phyloP scores from a whole-genome alignment of 2,113 vertebrate species.

The Amblyopsis rosae region DNA sequence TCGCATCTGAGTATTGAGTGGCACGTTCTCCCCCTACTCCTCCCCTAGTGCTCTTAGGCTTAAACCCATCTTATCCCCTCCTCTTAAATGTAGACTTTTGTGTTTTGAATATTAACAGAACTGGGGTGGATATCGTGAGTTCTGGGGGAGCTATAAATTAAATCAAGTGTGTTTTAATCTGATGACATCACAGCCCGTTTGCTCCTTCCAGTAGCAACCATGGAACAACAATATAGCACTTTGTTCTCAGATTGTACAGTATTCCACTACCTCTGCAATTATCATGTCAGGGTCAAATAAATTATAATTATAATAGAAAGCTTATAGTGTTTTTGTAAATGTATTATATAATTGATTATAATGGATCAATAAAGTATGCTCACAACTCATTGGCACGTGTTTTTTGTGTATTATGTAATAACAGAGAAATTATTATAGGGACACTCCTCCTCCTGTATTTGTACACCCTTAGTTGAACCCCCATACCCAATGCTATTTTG shows the following conservation, averaged over 20 bases:
- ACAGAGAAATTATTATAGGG: background rate
- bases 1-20: no score
- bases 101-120: no score
- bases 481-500: no score
- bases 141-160: no score
- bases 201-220: conserved; percentile 39
- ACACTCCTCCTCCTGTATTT: no score
- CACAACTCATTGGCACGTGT: background rate
- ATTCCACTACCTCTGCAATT: conserved; percentile 64
- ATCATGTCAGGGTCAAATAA: conserved; percentile 31
- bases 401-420: background rate
- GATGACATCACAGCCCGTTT: background rate
- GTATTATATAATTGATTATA: conserved; percentile 35
- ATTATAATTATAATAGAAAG: conserved; percentile 45
- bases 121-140: no score
- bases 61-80: no score
- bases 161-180: background rate
- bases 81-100: no score
- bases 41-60: no score
- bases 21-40: no score
- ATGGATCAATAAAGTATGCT: conserved; percentile 50
- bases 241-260: conserved; percentile 22
- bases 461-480: no score
- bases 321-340: conserved; percentile 45
- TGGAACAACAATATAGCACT: conserved; percentile 1